Conservation (phyloP, 23 tunicate species). For the Halocynthia roretzi region DNA sequence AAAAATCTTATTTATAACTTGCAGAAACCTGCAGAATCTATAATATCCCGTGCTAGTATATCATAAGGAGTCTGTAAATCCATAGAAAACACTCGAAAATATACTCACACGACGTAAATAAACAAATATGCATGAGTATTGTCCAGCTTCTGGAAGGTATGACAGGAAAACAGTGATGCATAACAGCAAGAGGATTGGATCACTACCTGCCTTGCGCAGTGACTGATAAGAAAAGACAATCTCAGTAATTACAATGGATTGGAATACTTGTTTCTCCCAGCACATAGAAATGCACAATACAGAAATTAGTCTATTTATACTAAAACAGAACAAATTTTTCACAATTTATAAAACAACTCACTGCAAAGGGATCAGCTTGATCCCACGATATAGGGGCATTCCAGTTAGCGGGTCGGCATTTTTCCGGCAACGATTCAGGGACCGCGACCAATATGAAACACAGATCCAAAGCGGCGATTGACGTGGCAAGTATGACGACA, state of each 20-base stretch:
- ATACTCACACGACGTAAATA: slow-evolving; percentile 72
- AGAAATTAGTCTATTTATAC: background rate
- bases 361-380: slow-evolving; percentile 89
- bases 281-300: background rate
- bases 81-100: background rate
- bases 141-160: slow-evolving; percentile 98
- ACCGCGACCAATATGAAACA: slow-evolving; percentile 90
- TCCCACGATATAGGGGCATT: slow-evolving; percentile 69
- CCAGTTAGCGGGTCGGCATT: slow-evolving; percentile 56
- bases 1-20: background rate
- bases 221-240: slow-evolving; percentile 40
- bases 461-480: slow-evolving; percentile 74
- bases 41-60: background rate
- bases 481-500: slow-evolving; percentile 85
- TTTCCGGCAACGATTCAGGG: slow-evolving; percentile 93
- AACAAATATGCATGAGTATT: slow-evolving; percentile 80
- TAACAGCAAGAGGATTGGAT: slow-evolving; percentile 55
- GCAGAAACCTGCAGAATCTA: background rate
- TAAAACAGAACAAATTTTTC: background rate
- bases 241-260: background rate
- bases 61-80: background rate
- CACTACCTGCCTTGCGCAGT: slow-evolving; percentile 50
- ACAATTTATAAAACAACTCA: slow-evolving; percentile 20
- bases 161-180: slow-evolving; percentile 93
- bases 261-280: background rate